A percentile compares a stretch with the other conserved stretches of the same genome.
These are phyloP conservation scores for Doris montereyensis DNA, from an alignment of 2,888 invertebrate genomes.

Conservation along the genomic window DNA sequence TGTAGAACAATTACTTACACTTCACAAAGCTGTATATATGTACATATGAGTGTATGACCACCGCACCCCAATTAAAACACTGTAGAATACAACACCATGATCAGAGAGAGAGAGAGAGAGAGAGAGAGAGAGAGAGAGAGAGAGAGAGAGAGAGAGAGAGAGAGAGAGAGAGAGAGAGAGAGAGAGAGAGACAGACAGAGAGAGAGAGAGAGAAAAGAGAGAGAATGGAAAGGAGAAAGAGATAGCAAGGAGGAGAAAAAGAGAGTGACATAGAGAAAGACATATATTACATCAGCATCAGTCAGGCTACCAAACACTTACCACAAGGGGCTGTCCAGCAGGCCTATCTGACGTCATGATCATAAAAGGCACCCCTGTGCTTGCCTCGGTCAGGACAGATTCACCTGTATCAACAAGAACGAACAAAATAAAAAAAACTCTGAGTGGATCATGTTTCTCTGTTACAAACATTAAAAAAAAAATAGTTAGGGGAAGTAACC, in stretches of 20 bases:
- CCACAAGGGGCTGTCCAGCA: neutral
- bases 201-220: neutral
- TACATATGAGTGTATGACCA: no score
- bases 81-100: neutral
- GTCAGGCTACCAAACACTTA: neutral
- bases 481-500: no score
- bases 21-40: no score
- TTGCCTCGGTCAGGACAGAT: neutral
- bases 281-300: neutral
- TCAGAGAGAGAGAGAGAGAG: neutral
- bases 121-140: neutral
- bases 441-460: no score
- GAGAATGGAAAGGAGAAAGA: neutral
- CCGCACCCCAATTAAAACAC: no score
- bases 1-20: no score
- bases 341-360: neutral
- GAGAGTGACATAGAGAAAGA: no score
- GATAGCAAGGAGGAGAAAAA: no score
- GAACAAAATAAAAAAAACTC: no score
- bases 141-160: neutral
- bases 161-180: neutral
- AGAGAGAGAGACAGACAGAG: neutral
- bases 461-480: no score
- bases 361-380: neutral
- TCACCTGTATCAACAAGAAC: no score